A percentile compares a stretch with the other conserved stretches of the same genome.
Conservation (phyloP, 2,113 vertebrate genomes). For the Neoarius graeffei region DNA sequence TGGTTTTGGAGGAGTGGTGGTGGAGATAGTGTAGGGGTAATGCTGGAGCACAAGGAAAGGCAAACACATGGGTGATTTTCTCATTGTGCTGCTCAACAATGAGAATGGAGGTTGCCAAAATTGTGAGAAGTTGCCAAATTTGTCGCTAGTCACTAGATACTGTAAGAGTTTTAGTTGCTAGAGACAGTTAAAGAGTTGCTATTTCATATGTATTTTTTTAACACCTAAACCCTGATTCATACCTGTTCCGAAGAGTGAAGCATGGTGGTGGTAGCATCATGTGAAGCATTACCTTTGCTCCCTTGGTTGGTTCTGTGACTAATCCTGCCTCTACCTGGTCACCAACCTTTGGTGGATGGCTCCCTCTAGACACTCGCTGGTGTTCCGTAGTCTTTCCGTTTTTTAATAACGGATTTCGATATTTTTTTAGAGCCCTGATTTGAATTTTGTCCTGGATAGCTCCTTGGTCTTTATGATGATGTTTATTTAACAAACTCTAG, state of each 20-base stretch:
- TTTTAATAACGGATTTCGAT: background rate
- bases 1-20: too few species aligned
- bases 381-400: background rate
- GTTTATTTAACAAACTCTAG: too few species aligned
- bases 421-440: too few species aligned
- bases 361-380: background rate
- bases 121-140: too few species aligned
- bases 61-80: too few species aligned
- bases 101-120: too few species aligned
- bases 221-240: background rate
- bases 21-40: too few species aligned
- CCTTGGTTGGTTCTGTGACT: background rate
- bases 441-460: background rate
- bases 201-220: background rate
- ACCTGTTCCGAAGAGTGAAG: background rate
- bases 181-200: too few species aligned
- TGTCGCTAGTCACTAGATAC: too few species aligned
- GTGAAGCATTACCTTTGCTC: background rate
- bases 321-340: background rate
- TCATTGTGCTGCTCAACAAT: too few species aligned
- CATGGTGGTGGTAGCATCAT: background rate
- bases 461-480: background rate
- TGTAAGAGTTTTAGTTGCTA: too few species aligned
- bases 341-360: background rate
- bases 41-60: too few species aligned